Evolutionary conservation across 2,888 invertebrate genomes (phyloP), one percentile per base, ranked within the genome.

Genomic region (Brachyptera putata): DNA sequence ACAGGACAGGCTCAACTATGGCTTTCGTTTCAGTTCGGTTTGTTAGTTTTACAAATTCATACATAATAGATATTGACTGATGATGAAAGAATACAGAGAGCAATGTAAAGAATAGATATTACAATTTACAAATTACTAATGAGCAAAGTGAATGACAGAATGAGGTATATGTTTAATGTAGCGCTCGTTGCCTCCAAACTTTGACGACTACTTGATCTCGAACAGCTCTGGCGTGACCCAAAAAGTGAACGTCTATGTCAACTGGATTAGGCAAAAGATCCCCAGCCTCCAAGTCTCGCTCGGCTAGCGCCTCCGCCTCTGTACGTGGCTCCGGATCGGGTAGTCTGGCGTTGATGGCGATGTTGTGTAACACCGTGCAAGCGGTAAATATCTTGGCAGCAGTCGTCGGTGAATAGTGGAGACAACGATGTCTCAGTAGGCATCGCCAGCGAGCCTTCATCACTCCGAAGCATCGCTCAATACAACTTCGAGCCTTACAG

Each of bases 381-480:
- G 57, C 46, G 48, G 46, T 57, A 3, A 57, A 14, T 48, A 57
- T 57, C 14, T n/a, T 1, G 5, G 43, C 46, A 16, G 57, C 57
- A 11, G 21, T 57, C 21, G 1, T 13, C 11, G 57, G 57, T 9
- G 14, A 30, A 21, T 57, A 57, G 18, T 57, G 57, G 34, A 57
- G 43, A 3, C 24, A 14, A 5, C 48, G 46, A 22, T 57, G 48
- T 26, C 41, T 46, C 48, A 26, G 30, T 2, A 62, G 21, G 30
- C 62, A 59, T 13, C 62, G 41, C 37, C 43, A 62, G 2, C 62
- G 25, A 11, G 24, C 49, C 16, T 62, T 59, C 13, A 62, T 16
- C 1, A 62, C 39, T 11, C 62, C 59, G 22, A 59, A 59, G 26
- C 62, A 59, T 34, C 62, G 14, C 21, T 59, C 59, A 13, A 62